phyloP scores from a whole-genome alignment of 2,113 vertebrate species.

The Anser cygnoides region DNA sequence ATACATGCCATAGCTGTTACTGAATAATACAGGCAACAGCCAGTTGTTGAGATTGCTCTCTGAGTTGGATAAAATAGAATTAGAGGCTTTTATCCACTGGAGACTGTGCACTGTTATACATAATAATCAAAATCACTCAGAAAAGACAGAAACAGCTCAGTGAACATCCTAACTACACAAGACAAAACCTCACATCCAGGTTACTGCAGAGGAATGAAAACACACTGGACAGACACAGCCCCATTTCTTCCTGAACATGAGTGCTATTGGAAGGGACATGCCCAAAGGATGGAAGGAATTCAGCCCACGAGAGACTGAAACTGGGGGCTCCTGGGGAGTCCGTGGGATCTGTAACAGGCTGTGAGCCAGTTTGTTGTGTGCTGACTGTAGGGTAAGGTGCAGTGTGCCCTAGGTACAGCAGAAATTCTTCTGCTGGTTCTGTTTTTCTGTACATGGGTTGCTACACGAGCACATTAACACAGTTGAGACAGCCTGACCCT shows the following conservation, averaged over 20 bases:
- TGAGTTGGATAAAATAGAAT: slow-evolving; percentile 70
- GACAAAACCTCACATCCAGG: neutral
- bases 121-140: slow-evolving; percentile 58
- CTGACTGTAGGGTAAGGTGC: neutral
- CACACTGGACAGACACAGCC: fast-evolving
- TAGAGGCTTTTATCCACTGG: slow-evolving; percentile 51
- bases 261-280: neutral
- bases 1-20: slow-evolving; percentile 25
- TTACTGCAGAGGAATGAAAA: neutral
- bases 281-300: neutral
- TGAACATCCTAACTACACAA: neutral
- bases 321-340: neutral
- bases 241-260: neutral
- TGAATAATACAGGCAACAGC: slow-evolving; percentile 58
- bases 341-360: neutral
- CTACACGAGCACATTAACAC: neutral
- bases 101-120: slow-evolving; percentile 30
- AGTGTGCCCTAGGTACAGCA: fast-evolving
- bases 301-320: neutral
- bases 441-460: too few relatives aligned
- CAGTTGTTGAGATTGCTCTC: slow-evolving; percentile 51
- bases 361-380: neutral
- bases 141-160: slow-evolving; percentile 37
- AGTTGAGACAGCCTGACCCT: neutral
- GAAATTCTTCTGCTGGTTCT: neutral